Evolutionary conservation across 2,888 invertebrate genomes (phyloP).

Genomic region (Hypercompe scribonia): DNA sequence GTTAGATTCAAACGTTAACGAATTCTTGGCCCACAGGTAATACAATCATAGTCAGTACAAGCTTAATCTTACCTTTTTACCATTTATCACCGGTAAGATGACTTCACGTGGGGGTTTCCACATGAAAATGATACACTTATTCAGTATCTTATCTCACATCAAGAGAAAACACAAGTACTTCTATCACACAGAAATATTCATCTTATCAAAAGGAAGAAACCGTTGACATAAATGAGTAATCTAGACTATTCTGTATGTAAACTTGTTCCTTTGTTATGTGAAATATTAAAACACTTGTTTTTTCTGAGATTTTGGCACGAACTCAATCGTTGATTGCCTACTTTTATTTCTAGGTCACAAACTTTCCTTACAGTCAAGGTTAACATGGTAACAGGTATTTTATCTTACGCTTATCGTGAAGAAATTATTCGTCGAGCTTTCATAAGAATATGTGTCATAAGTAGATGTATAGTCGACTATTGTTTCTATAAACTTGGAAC

Average conservation of each 20-base stretch:
- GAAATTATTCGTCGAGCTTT: neutral
- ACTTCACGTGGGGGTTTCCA: neutral
- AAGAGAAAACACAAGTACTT: neutral
- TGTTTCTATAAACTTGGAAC: neutral
- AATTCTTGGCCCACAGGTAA: no score
- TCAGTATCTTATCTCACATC: neutral
- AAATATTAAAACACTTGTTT: neutral
- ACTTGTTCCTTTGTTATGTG: neutral
- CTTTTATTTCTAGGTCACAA: constrained; percentile 3
- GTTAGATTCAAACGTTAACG: no score
- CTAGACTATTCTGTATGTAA: neutral
- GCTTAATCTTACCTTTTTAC: neutral
- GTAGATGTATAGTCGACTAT: neutral
- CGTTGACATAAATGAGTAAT: constrained; percentile 5
- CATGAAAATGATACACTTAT: neutral
- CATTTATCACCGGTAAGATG: neutral
- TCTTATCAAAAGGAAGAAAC: neutral
- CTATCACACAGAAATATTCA: neutral
- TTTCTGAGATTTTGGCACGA: neutral
- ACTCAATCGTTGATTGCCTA: neutral
- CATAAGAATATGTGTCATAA: neutral
- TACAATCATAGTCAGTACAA: neutral
- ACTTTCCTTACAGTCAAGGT: neutral
- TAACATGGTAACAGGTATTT: neutral
- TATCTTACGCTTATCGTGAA: neutral